These are phyloP conservation scores for Sebastes diploproa DNA, from an alignment of 2,797 vertebrate genomes.

Conservation along the genomic window DNA sequence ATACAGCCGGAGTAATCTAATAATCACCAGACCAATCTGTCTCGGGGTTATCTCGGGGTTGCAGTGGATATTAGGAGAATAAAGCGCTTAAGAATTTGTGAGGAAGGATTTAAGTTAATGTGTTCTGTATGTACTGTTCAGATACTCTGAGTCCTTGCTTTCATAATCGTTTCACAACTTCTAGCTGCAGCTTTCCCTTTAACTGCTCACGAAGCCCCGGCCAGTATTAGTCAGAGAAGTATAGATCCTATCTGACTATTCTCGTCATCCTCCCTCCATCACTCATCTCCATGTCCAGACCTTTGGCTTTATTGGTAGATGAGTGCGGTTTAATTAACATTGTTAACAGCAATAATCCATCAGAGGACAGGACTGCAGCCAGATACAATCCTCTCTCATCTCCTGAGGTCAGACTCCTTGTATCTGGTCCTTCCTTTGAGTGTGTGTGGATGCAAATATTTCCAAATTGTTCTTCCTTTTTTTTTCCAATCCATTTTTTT, in stretches of 20 bases:
- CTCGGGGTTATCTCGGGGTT: background rate
- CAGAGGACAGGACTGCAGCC: slow-evolving; percentile 36
- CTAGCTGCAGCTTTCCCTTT: background rate
- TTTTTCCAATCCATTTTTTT: background rate
- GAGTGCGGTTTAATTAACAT: slow-evolving; percentile 75
- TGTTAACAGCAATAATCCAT: slow-evolving; percentile 66
- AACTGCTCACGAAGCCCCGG: slow-evolving; percentile 17
- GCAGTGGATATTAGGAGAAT: background rate
- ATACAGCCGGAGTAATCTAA: background rate
- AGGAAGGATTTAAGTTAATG: background rate
- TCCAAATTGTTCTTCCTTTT: background rate
- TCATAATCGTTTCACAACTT: background rate
- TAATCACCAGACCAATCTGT: background rate
- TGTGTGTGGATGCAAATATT: background rate
- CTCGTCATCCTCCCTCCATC: slow-evolving; percentile 28
- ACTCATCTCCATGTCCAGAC: slow-evolving; percentile 55
- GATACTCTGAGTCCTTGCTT: background rate
- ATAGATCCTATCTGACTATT: slow-evolving; percentile 47
- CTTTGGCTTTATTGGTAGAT: slow-evolving; percentile 60
- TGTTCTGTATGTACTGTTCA: background rate
- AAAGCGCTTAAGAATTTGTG: background rate
- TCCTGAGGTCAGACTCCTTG: slow-evolving; percentile 16
- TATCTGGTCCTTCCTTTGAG: background rate
- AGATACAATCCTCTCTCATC: slow-evolving; percentile 1
- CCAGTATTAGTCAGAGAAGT: slow-evolving; percentile 13